Evolutionary conservation across 1,140 invertebrate genomes (phyloP), one percentile per base, ranked within the genome.

Genomic region (Armadillidium nasatum): DNA sequence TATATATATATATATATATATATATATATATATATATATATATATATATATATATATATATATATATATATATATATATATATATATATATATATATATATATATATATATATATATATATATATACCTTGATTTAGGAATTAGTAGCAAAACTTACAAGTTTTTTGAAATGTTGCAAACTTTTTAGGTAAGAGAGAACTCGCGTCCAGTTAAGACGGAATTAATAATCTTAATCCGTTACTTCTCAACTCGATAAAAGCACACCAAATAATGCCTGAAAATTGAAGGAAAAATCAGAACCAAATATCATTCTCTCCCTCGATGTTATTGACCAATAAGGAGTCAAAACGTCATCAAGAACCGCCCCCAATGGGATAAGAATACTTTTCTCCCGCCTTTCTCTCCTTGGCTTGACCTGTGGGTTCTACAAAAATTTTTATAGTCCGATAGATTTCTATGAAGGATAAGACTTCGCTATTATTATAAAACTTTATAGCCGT

Each of bases 21-120:
- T 21, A 60, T 60, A 60, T 60, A 60, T 60, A 21, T 60, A 33
- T 33, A 33, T 33, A 33, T 33, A 33, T 33, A 33, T 33, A 33
- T 33, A n/a, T 33, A 23, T 70, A 70, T 70, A 70, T 70, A 70
- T 69, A 70, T 70, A 70, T 33, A 70, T 70, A 70, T 70, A 70
- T 23, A n/a, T 21, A 70, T 23, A 70, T 21, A 70, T 21, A 21
- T 70, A 13, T 70, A 70, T 70, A 70, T 70, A 70, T 70, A 70
- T 70, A 70, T 21, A 22, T 23, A 70, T 70, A 70, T 21, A 21
- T 60, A 21, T 60, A 21, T 60, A 60, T 60, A 60, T 60, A 60
- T 60, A 60, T 60, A 60, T 60, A 21, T 60, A 60, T 60, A 60
- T 60, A 60, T 60, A 60, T 60, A 60, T 60, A 60, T 60, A 60